Evolutionary conservation across 2,113 vertebrate genomes (phyloP).

Genomic region (Cryptomyrus ogoouensis): DNA sequence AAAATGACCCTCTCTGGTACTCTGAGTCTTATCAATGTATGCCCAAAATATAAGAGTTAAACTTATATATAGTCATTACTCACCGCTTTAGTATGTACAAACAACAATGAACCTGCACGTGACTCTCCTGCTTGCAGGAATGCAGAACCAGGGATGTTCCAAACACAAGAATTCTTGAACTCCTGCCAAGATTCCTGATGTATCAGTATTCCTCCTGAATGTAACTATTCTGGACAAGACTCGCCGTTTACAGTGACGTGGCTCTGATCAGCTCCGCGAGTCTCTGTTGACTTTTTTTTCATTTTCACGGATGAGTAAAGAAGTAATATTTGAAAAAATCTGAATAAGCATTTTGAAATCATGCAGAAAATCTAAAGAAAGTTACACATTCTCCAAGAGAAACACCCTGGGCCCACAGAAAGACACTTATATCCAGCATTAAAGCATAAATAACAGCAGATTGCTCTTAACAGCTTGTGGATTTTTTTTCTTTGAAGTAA

Average conservation of each 20-base stretch:
- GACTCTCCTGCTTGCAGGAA: neutral
- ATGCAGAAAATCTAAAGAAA: neutral
- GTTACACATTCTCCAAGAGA: neutral
- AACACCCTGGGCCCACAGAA: neutral
- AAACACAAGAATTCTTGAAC: neutral
- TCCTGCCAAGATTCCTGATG: neutral
- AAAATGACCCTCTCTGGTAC: neutral
- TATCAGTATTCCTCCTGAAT: constrained; percentile 5
- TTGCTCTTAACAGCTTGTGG: neutral
- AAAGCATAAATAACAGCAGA: neutral
- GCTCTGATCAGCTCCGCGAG: neutral
- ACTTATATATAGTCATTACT: neutral
- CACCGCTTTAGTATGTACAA: neutral
- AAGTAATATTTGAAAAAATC: neutral
- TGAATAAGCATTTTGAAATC: neutral
- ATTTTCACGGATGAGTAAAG: neutral
- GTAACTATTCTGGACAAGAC: neutral
- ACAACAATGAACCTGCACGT: neutral
- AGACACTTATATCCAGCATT: neutral
- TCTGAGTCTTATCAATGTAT: neutral
- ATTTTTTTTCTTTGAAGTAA: neutral
- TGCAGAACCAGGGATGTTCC: neutral
- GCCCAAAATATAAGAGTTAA: neutral
- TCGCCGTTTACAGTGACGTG: neutral
- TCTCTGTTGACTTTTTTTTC: neutral